Evolutionary conservation across 2,113 vertebrate species (phyloP).

Genomic region (Rostratula benghalensis): DNA sequence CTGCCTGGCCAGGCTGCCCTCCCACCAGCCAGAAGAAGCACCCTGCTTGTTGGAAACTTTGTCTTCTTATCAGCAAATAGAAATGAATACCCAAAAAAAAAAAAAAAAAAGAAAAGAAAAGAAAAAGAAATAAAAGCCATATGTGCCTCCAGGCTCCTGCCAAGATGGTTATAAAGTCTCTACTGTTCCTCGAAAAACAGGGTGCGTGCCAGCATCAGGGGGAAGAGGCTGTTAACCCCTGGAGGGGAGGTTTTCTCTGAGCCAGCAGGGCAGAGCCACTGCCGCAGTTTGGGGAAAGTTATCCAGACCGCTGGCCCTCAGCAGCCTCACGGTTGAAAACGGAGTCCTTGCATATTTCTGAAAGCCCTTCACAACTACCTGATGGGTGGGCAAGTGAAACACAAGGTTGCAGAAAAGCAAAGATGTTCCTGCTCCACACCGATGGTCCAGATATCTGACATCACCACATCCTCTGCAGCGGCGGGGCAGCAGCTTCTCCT

Average conservation of each 20-base stretch:
- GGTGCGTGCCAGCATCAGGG: background rate
- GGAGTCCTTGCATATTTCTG: background rate
- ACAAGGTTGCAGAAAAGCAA: fast-evolving
- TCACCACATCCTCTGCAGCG: fast-evolving
- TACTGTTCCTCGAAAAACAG: conserved; percentile 56
- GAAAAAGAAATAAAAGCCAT: conserved; percentile 31
- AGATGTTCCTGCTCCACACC: background rate
- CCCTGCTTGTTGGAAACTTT: background rate
- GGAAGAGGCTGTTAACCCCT: conserved; percentile 31
- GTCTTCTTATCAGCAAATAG: conserved; percentile 44
- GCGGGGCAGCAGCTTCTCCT: background rate
- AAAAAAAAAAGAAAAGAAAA: background rate
- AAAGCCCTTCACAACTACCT: background rate
- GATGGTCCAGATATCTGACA: background rate
- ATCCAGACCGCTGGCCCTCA: fast-evolving
- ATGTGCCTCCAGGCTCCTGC: conserved; percentile 25
- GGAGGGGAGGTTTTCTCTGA: background rate
- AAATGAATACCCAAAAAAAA: background rate
- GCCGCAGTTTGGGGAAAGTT: background rate
- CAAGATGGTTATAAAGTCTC: background rate
- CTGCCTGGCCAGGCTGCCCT: background rate
- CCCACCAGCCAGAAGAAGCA: background rate
- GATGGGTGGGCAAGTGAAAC: fast-evolving
- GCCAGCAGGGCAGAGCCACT: fast-evolving
- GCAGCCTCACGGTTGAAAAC: background rate